A percentile compares a stretch with the other conserved stretches of the same genome.
phyloP scores from a whole-genome alignment of 2,888 invertebrate genomes.

The Heliconius hortense region DNA sequence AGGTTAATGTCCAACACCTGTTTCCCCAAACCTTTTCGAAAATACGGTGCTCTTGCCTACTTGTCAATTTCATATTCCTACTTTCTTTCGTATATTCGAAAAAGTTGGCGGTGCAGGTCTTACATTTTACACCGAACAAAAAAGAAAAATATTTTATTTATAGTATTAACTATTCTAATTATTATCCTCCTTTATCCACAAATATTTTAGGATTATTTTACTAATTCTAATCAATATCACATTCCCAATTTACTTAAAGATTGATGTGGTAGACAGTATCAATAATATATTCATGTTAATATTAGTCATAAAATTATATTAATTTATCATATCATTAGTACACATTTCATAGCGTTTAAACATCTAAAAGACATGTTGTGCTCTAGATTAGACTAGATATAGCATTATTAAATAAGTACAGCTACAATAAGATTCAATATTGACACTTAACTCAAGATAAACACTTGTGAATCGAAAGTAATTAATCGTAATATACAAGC shows the following conservation, averaged over 20 bases:
- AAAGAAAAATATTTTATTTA: neutral
- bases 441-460: neutral
- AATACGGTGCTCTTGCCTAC: conserved; percentile 36
- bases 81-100: conserved; percentile 33
- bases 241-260: conserved; percentile 8
- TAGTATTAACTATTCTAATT: neutral
- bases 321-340: conserved; percentile 74
- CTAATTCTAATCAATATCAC: conserved; percentile 3
- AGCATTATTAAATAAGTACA: conserved; percentile 61
- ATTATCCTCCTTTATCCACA: conserved; percentile 2
- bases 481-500: neutral
- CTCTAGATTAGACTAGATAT: conserved; percentile 62
- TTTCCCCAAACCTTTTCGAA: conserved; percentile 31
- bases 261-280: conserved; percentile 12
- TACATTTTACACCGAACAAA: conserved; percentile 9
- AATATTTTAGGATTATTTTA: conserved; percentile 19
- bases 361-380: conserved; percentile 69
- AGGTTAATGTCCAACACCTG: conserved; percentile 27
- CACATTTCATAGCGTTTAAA: conserved; percentile 77
- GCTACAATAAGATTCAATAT: conserved; percentile 54
- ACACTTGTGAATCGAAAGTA: neutral
- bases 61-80: conserved; percentile 39
- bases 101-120: conserved; percentile 22
- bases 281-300: conserved; percentile 30
- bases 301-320: conserved; percentile 53